Percentiles rank a stretch among this genome's conserved stretches.
Evolutionary conservation across 1,140 invertebrate genomes (phyloP).

Genomic region (Globodera rostochiensis): DNA sequence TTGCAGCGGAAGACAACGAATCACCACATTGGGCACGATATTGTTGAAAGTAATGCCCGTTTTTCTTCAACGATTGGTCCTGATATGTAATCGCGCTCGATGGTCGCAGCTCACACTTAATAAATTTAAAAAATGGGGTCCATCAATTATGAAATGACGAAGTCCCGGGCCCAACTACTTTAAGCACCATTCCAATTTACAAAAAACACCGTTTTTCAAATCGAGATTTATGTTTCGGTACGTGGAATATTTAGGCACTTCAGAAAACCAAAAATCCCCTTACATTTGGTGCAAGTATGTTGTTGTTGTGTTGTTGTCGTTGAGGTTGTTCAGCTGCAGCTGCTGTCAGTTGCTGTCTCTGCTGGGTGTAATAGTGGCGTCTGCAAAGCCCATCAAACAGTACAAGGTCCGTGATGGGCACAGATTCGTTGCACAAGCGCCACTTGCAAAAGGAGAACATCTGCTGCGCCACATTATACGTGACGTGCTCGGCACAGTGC

Average conservation of each 20-base stretch:
- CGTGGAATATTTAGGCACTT: too few species aligned
- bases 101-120: not conserved
- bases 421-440: conserved; percentile 35
- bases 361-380: conserved; percentile 38
- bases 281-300: too few species aligned
- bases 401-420: conserved; percentile 23
- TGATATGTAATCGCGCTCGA: too few species aligned
- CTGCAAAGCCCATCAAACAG: conserved; percentile 46
- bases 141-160: too few species aligned
- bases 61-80: not conserved
- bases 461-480: conserved; percentile 42
- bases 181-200: too few species aligned
- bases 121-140: too few species aligned
- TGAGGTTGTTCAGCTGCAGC: not conserved
- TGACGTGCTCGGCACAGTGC: conserved; percentile 48
- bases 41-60: not conserved
- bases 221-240: too few species aligned
- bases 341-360: not conserved
- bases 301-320: not conserved
- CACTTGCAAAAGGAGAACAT: conserved; percentile 42
- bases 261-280: too few species aligned
- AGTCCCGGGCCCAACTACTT: too few species aligned
- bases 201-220: too few species aligned
- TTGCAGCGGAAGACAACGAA: not conserved
- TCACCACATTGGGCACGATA: too few species aligned